Evolutionary conservation across 2,113 vertebrate genomes (phyloP).

Genomic region (Macroglossus sobrinus): DNA sequence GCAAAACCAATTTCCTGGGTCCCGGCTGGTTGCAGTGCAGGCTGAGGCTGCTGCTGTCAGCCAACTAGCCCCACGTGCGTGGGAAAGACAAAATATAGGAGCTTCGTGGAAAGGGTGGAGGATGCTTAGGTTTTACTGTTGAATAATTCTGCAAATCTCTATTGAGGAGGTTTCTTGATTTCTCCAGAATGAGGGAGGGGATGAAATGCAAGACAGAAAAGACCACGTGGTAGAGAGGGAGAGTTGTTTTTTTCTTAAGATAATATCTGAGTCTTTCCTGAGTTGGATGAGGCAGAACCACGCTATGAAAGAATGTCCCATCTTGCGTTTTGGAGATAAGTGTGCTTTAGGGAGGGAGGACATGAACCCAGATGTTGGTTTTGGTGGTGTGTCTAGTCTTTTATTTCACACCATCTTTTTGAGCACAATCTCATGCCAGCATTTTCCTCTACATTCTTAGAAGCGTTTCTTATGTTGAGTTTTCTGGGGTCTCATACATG

Average conservation of each 20-base stretch:
- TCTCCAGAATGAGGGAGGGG: neutral
- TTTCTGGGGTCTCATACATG: neutral
- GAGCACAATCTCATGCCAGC: neutral
- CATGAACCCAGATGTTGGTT: neutral
- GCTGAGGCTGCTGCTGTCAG: fast-evolving
- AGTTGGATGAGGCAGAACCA: neutral
- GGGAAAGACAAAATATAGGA: neutral
- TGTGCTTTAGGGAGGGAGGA: neutral
- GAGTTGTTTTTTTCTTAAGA: neutral
- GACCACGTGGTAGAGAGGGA: fast-evolving
- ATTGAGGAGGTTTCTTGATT: neutral
- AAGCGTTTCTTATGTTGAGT: neutral
- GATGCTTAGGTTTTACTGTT: neutral
- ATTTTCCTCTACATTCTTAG: neutral
- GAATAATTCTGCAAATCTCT: neutral
- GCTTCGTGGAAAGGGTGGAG: neutral
- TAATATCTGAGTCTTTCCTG: neutral
- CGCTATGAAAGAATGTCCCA: neutral
- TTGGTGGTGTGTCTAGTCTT: neutral
- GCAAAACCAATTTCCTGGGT: neutral
- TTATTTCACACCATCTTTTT: neutral
- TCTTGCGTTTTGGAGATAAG: neutral
- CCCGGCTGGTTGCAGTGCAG: fast-evolving
- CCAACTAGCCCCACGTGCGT: neutral
- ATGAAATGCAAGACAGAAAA: neutral